These are phyloP conservation scores for Trematocara macrostoma DNA, from an alignment of 2,113 vertebrate genomes.

Conservation along the genomic window DNA sequence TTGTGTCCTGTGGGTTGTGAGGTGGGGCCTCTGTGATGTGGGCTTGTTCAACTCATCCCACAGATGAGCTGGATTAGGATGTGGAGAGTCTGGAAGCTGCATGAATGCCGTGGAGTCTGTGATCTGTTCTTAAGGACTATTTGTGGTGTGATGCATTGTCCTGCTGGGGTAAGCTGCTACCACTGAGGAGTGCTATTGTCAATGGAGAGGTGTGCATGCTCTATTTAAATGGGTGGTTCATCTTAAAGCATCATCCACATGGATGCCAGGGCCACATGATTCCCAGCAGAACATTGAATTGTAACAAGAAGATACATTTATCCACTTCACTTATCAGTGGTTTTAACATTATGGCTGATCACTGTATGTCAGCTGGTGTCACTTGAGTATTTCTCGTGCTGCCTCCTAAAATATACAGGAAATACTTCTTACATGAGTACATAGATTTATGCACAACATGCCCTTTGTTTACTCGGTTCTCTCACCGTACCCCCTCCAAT, in stretches of 20 bases:
- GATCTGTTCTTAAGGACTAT: neutral
- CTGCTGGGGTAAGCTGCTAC: neutral
- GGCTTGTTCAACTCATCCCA: neutral
- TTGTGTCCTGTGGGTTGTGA: neutral
- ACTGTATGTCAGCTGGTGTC: neutral
- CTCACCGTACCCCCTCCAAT: neutral
- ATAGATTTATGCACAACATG: neutral
- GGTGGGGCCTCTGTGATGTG: neutral
- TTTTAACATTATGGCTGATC: neutral
- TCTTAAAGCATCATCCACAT: neutral
- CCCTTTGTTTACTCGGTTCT: neutral
- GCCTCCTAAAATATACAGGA: neutral
- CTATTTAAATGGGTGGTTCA: neutral
- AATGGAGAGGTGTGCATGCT: neutral
- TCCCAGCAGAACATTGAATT: neutral
- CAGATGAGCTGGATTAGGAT: neutral
- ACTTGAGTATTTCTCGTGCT: neutral
- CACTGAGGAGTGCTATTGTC: neutral
- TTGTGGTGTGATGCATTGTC: neutral
- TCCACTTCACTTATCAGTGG: neutral
- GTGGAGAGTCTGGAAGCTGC: neutral
- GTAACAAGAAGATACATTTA: neutral
- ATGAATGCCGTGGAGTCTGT: neutral
- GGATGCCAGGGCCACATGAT: neutral
- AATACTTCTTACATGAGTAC: neutral